Evolutionary conservation across 2,888 invertebrate genomes (phyloP), one percentile per base, ranked within the genome.

Genomic region (Phrixothrix hirtus): DNA sequence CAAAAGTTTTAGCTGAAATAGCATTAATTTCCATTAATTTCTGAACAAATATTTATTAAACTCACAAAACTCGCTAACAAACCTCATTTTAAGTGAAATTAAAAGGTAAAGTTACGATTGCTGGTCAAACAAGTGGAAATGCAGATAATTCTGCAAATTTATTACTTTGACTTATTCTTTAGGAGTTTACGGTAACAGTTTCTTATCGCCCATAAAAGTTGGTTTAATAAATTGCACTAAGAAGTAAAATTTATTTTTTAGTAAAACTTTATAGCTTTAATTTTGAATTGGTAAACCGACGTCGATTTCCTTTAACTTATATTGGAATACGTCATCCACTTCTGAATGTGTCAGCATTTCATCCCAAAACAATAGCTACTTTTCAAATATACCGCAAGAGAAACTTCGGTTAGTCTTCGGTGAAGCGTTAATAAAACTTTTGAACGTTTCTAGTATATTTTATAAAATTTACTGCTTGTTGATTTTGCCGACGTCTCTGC

Each of bases 41-140:
- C n/a, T n/a, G n/a, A n/a, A n/a, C n/a, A n/a, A n/a, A n/a, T n/a
- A n/a, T n/a, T n/a, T n/a, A n/a, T n/a, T n/a, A n/a, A n/a, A n/a
- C n/a, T n/a, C n/a, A n/a, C n/a, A n/a, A n/a, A 32, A 39, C 25
- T 10, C 29, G 21, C 3, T 7, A 7, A 21, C 7, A 35, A 9
- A 16, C 5, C 2, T 9, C 11, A 9, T 35, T 15, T 15, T 35
- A 10, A 13, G 7, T 2, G 12, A 38, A 38, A 12, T 25, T 12
- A 41, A 41, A 41, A 30, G 13, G 30, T 5, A 30, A 41, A 41
- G 16, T 30, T 41, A 41, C 16, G 39, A 41, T 29, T 30, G 27
- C 26, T 17, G 30, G 30, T 3, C 39, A 41, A 41, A 30, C 14
- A 41, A 41, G 30, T 30, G 39, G 39, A 41, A 41, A 13, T 30